phyloP scores from a whole-genome alignment of 1,140 invertebrate species.

The Zaprionus inermis region DNA sequence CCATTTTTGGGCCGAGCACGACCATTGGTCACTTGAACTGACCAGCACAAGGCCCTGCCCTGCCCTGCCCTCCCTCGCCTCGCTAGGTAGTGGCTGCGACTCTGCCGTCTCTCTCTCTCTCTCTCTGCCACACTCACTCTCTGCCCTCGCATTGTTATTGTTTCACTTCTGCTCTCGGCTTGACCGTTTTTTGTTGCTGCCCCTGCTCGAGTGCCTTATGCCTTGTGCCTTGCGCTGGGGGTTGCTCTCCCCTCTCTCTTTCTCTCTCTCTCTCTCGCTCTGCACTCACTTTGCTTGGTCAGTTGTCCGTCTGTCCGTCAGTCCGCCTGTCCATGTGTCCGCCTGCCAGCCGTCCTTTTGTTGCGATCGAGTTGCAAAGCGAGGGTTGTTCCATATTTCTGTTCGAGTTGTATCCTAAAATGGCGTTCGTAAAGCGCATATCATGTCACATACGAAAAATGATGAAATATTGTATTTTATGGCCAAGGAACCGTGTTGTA shows the following conservation, averaged over 20 bases:
- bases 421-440: slow-evolving; percentile 46
- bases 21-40: slow-evolving; percentile 67
- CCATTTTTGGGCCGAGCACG: slow-evolving; percentile 46
- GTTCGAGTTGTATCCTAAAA: slow-evolving; percentile 40
- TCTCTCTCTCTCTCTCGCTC: background rate
- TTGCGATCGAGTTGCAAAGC: slow-evolving; percentile 50
- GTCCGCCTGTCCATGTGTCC: background rate
- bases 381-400: slow-evolving; percentile 50
- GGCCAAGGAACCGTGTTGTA: too few relatives aligned
- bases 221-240: background rate
- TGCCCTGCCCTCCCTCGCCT: slow-evolving; percentile 15
- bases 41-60: slow-evolving; percentile 63
- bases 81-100: background rate
- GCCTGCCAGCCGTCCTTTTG: slow-evolving; percentile 40
- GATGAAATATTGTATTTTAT: background rate
- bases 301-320: background rate
- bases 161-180: slow-evolving; percentile 35
- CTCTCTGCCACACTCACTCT: slow-evolving; percentile 8
- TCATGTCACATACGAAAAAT: background rate
- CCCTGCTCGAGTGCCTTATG: slow-evolving; percentile 8
- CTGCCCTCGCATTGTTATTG: slow-evolving; percentile 48
- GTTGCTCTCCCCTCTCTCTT: slow-evolving; percentile 17
- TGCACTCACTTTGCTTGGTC: background rate
- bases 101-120: background rate
- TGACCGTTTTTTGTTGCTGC: slow-evolving; percentile 52